These are phyloP conservation scores for Peromyscus attwateri DNA, from an alignment of 2,797 vertebrate species.

Conservation along the genomic window DNA sequence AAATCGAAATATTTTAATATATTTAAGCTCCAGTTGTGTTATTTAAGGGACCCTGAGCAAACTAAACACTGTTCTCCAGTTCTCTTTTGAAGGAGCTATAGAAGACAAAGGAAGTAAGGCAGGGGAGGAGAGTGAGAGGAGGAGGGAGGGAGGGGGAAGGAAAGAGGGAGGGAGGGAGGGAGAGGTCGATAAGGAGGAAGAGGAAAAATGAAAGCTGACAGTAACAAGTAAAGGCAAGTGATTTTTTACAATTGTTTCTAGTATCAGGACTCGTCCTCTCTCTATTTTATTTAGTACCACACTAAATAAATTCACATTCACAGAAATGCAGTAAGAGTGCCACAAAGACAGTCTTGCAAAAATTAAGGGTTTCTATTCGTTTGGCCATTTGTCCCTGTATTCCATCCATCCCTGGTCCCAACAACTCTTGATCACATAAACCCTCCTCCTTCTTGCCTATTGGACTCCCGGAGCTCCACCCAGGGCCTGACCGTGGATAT, in stretches of 20 bases:
- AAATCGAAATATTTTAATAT: slow-evolving; percentile 70
- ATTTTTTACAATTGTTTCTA: not conserved
- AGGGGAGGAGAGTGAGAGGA: no score
- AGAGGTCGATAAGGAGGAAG: not conserved
- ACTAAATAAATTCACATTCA: slow-evolving; percentile 20
- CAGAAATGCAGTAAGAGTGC: not conserved
- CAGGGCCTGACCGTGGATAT: no score
- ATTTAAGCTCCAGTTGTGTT: slow-evolving; percentile 50
- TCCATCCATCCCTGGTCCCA: no score
- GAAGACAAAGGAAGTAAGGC: not conserved
- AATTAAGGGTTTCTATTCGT: not conserved
- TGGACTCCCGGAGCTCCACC: no score
- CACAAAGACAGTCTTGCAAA: slow-evolving; percentile 12
- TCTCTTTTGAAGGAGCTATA: not conserved
- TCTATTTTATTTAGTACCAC: not conserved
- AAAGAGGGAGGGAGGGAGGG: not conserved
- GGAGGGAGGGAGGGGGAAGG: no score
- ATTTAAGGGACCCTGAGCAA: slow-evolving; percentile 32
- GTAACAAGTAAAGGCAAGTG: slow-evolving; percentile 10
- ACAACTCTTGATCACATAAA: no score
- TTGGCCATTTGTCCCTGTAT: no score
- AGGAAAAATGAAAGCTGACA: not conserved
- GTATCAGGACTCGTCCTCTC: not conserved
- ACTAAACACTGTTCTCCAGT: not conserved
- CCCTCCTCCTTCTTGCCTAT: no score